phyloP scores from a whole-genome alignment of 2,888 invertebrate species.

The Orthosia cruda region DNA sequence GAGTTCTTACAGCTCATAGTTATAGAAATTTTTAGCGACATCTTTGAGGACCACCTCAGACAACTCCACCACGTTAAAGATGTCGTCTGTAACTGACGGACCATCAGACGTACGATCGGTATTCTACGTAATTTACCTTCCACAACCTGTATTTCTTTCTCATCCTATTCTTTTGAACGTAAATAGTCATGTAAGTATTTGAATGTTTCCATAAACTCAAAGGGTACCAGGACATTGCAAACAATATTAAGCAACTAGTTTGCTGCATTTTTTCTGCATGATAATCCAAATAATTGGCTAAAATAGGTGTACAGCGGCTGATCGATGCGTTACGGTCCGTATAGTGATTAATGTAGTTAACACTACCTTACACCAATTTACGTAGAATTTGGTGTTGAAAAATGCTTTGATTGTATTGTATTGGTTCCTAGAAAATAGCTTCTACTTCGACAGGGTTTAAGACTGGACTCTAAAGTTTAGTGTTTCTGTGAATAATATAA shows the following conservation, averaged over 20 bases:
- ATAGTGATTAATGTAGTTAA: conserved; percentile 45
- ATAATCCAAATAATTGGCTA: conserved; percentile 60
- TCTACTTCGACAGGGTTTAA: not conserved
- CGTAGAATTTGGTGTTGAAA: conserved; percentile 21
- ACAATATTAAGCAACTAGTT: conserved; percentile 38
- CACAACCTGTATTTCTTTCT: too few species aligned
- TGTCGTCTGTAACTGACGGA: too few species aligned
- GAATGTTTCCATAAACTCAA: not conserved
- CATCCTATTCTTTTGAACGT: too few species aligned
- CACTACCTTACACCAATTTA: conserved; percentile 31
- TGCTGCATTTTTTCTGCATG: conserved; percentile 47
- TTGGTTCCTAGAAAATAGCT: not conserved
- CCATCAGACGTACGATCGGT: too few species aligned
- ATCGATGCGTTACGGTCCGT: conserved; percentile 54
- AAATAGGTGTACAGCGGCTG: conserved; percentile 33
- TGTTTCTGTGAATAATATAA: too few species aligned
- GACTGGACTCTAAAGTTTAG: too few species aligned
- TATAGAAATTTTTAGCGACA: too few species aligned
- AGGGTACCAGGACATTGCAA: conserved; percentile 20
- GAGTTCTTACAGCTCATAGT: too few species aligned
- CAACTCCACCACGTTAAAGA: too few species aligned
- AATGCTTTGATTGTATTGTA: not conserved
- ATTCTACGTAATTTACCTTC: too few species aligned
- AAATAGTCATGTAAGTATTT: not conserved
- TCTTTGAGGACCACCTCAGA: too few species aligned